Evolutionary conservation across 2,888 invertebrate genomes (phyloP).

Genomic region (Gisinianus flammeolus): DNA sequence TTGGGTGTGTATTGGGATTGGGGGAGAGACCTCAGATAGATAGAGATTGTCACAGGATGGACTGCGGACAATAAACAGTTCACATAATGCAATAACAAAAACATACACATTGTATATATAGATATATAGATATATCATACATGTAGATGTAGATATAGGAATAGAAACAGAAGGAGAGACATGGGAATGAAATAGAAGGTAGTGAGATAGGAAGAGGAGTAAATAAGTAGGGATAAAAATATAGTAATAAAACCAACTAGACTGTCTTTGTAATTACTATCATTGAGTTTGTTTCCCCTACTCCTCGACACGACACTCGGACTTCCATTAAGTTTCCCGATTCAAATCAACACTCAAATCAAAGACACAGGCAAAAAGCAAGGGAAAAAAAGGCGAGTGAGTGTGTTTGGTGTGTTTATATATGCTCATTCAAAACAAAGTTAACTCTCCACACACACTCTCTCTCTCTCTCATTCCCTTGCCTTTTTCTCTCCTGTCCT

Average conservation of each 20-base stretch:
- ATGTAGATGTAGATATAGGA: background rate
- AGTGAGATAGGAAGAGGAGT: background rate
- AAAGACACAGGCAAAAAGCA: no score
- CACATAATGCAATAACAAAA: no score
- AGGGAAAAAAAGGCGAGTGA: no score
- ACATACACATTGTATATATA: background rate
- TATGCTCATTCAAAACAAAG: no score
- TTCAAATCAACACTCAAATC: no score
- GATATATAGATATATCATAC: background rate
- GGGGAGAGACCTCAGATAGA: background rate
- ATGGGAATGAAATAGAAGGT: background rate
- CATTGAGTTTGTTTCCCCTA: conserved; percentile 18
- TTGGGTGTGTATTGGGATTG: background rate
- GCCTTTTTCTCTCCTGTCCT: background rate
- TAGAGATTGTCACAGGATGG: background rate
- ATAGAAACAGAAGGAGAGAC: background rate
- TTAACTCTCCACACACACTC: no score
- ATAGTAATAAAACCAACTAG: conserved; percentile 25
- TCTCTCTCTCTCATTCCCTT: background rate
- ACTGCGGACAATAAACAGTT: background rate
- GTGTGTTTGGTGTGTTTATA: no score
- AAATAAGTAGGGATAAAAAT: conserved; percentile 13
- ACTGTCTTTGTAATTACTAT: conserved; percentile 26
- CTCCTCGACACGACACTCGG: background rate
- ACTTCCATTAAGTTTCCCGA: background rate